Evolutionary conservation across 2,113 vertebrate species (phyloP).

Genomic region (Bos javanicus): DNA sequence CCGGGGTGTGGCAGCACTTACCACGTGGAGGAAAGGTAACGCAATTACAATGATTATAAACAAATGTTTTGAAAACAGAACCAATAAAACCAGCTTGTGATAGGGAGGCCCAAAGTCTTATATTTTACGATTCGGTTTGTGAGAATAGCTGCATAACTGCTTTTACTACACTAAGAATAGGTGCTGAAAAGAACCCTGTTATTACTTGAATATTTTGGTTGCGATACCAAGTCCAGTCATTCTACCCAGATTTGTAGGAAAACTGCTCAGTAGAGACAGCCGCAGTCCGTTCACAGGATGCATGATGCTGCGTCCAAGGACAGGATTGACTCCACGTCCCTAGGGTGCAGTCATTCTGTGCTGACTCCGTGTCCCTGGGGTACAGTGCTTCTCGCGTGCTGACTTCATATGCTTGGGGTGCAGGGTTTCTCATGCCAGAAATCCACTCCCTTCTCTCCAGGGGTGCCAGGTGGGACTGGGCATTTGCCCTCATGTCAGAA

Average conservation of each 20-base stretch:
- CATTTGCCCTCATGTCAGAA: neutral
- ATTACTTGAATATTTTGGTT: neutral
- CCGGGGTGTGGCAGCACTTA: neutral
- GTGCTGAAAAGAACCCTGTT: neutral
- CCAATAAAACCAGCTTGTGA: neutral
- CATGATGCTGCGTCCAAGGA: fast-evolving
- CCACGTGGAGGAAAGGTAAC: neutral
- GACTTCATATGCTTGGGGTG: fast-evolving
- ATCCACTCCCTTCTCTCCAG: neutral
- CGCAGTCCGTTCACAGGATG: fast-evolving
- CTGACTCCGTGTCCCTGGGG: neutral
- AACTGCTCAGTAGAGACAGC: neutral
- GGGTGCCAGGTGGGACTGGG: neutral
- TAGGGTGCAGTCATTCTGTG: neutral
- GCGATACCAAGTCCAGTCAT: neutral
- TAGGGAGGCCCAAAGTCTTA: neutral
- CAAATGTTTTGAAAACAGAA: constrained; percentile 55
- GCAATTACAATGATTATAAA: constrained; percentile 1
- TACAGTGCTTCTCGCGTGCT: fast-evolving
- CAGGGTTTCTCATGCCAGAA: fast-evolving
- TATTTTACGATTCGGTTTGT: constrained; percentile 1
- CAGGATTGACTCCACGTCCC: neutral
- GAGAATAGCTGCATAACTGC: neutral
- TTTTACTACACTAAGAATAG: constrained; percentile 3
- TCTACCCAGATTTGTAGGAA: neutral